Percentiles rank a stretch among this genome's conserved stretches.
Conservation (phyloP, 2,797 vertebrate species). For the Sebastes itinus region DNA sequence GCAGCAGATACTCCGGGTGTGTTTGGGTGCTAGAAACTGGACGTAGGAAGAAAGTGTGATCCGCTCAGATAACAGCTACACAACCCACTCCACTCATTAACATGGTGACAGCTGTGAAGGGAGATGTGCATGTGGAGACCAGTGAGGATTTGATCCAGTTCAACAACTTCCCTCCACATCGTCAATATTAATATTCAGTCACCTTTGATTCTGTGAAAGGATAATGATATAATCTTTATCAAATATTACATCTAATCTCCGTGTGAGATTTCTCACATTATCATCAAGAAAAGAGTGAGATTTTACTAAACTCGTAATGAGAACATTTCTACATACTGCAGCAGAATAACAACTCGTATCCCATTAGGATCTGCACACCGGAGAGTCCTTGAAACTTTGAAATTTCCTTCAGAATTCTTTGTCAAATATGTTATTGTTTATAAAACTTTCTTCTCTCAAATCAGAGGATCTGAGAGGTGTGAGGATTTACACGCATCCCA, state of each 20-base stretch:
- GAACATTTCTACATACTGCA: not conserved
- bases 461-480: not conserved
- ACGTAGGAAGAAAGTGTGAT: slow-evolving; percentile 3
- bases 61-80: slow-evolving; percentile 5
- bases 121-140: slow-evolving; percentile 6
- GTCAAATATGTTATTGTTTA: not conserved
- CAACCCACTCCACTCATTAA: slow-evolving; percentile 5
- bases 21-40: not conserved
- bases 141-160: slow-evolving; percentile 32
- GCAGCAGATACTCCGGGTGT: not conserved
- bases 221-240: not conserved
- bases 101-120: slow-evolving; percentile 6
- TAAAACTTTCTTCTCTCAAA: slow-evolving; percentile 1
- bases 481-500: not conserved
- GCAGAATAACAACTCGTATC: not conserved
- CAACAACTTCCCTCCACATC: not conserved
- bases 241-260: not conserved
- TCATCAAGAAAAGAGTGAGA: not conserved
- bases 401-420: not conserved
- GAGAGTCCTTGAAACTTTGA: not conserved
- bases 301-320: not conserved
- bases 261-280: not conserved
- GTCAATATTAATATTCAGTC: not conserved
- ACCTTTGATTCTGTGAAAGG: not conserved
- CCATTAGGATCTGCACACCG: not conserved